Percentiles rank a stretch among this genome's conserved stretches.
These are phyloP conservation scores for Vireo altiloquus DNA, from an alignment of 2,113 vertebrate species.

Conservation along the genomic window DNA sequence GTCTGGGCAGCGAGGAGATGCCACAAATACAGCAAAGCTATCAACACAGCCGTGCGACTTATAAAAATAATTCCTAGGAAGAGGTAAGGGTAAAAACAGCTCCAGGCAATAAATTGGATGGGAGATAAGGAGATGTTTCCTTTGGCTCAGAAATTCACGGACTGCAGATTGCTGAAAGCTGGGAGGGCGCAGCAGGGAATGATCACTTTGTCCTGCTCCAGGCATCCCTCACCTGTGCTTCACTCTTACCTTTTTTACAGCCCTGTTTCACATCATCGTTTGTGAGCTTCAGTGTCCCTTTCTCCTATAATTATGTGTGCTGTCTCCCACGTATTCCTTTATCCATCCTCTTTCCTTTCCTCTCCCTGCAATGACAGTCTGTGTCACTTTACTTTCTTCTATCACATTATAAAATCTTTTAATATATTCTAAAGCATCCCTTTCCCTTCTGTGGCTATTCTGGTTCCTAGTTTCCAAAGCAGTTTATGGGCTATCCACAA, in stretches of 20 bases:
- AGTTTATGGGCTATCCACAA: too few species aligned
- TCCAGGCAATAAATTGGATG: rapidly evolving
- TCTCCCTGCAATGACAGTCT: not conserved
- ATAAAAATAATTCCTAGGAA: not conserved
- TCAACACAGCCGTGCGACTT: not conserved
- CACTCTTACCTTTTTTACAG: not conserved
- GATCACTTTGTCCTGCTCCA: not conserved
- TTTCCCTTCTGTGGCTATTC: not conserved
- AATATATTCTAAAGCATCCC: not conserved
- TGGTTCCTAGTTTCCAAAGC: not conserved
- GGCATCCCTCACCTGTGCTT: not conserved
- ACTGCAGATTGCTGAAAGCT: not conserved
- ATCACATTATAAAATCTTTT: not conserved
- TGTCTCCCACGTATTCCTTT: not conserved
- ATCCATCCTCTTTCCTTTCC: not conserved
- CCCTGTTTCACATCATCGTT: not conserved
- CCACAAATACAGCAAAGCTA: not conserved
- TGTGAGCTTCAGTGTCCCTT: not conserved
- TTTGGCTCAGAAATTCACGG: not conserved
- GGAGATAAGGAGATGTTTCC: not conserved
- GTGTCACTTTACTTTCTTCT: not conserved
- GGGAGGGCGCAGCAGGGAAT: not conserved
- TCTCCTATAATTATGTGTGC: not conserved
- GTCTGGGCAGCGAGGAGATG: not conserved
- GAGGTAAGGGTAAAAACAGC: not conserved